Evolutionary conservation across 2,888 invertebrate genomes (phyloP).

Genomic region (Desoria tigrina): DNA sequence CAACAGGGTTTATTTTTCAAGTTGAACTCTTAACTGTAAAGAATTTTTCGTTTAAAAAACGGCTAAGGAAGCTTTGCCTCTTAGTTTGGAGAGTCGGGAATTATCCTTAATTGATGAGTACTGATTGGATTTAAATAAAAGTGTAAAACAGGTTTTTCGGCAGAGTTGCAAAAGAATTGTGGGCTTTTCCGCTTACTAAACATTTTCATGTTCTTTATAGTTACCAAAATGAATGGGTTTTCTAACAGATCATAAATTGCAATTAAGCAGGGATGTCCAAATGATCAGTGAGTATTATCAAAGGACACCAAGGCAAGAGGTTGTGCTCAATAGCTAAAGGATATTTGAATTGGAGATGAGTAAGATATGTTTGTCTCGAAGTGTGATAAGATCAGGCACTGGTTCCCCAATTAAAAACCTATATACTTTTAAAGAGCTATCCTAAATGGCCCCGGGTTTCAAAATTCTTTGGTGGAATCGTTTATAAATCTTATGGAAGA

Average conservation of each 20-base stretch:
- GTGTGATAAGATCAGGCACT: not conserved
- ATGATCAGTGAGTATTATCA: not conserved
- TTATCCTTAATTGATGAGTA: no score
- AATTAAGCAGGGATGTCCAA: constrained; percentile 9
- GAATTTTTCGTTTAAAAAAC: no score
- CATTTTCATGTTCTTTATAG: not conserved
- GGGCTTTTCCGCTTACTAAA: not conserved
- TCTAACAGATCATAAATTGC: constrained; percentile 20
- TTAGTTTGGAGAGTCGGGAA: no score
- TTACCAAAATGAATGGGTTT: constrained; percentile 14
- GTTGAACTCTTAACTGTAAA: no score
- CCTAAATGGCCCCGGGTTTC: no score
- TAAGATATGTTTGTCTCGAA: not conserved
- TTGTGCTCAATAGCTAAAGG: not conserved
- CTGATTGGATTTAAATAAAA: not conserved
- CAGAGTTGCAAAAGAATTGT: not conserved
- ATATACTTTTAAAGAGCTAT: no score
- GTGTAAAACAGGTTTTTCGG: not conserved
- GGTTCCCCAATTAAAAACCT: not conserved
- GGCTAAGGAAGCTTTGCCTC: no score
- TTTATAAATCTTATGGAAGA: no score
- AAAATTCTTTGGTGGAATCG: no score
- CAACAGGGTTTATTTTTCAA: no score
- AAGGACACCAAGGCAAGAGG: not conserved
- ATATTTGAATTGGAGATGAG: not conserved